Evolutionary conservation across 2,888 invertebrate species (phyloP).

Genomic region (Papilio elwesi): DNA sequence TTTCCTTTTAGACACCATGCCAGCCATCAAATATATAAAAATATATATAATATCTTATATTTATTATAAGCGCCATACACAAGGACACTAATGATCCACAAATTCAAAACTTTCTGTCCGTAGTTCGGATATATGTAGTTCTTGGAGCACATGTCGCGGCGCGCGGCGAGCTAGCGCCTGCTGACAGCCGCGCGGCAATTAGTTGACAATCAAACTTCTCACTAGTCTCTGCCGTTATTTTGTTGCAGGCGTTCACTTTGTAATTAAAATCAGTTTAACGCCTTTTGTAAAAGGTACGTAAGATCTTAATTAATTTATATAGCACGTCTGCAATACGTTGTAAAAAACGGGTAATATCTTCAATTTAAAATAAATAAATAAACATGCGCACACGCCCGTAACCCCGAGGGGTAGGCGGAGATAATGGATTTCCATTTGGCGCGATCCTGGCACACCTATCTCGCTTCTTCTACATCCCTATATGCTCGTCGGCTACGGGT

Average conservation of each 20-base stretch:
- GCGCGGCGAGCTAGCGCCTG: conserved; percentile 51
- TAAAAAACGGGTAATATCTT: not conserved
- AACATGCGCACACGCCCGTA: no score
- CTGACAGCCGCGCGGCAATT: conserved; percentile 56
- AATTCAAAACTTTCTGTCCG: conserved; percentile 27
- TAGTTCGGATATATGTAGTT: conserved; percentile 24
- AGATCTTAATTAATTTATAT: not conserved
- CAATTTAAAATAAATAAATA: no score
- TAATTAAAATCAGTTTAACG: conserved; percentile 28
- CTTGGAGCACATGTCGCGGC: conserved; percentile 26
- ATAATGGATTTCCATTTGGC: no score
- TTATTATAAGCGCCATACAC: not conserved
- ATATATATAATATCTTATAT: no score
- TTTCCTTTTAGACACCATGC: no score
- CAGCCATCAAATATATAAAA: no score
- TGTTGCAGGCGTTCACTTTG: conserved; percentile 40
- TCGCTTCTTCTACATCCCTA: no score
- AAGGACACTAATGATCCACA: conserved; percentile 14
- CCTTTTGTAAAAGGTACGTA: not conserved
- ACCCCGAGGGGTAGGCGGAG: no score
- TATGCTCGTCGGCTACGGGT: no score
- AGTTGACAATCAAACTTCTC: conserved; percentile 54
- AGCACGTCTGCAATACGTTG: no score
- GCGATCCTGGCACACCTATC: no score
- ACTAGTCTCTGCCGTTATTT: conserved; percentile 44